phyloP scores from a whole-genome alignment of 2,888 invertebrate species.

The Napeogenes inachia region DNA sequence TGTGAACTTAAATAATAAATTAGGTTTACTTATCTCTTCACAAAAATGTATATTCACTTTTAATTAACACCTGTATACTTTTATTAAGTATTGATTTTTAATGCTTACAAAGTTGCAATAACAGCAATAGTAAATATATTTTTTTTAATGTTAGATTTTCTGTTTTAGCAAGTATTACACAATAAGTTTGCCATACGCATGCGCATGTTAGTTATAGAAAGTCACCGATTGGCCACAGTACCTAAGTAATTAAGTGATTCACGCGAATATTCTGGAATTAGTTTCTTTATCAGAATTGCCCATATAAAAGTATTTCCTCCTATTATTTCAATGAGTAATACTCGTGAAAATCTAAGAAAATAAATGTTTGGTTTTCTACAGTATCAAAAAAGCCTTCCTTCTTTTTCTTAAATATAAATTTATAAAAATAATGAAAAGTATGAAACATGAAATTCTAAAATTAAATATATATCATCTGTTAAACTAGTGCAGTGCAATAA shows the following conservation, averaged over 20 bases:
- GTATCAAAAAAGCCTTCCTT: too few species aligned
- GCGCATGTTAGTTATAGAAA: slow-evolving; percentile 59
- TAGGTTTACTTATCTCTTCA: too few species aligned
- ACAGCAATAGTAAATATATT: slow-evolving; percentile 7
- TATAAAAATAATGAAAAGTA: too few species aligned
- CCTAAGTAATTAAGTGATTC: slow-evolving; percentile 54
- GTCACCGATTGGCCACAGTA: slow-evolving; percentile 41
- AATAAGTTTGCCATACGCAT: slow-evolving; percentile 52
- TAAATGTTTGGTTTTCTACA: neutral
- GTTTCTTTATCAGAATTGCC: too few species aligned
- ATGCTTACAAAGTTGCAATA: neutral
- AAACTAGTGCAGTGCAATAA: slow-evolving; percentile 19
- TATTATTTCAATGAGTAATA: too few species aligned
- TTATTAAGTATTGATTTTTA: slow-evolving; percentile 5
- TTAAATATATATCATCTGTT: slow-evolving; percentile 6
- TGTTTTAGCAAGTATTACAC: slow-evolving; percentile 66
- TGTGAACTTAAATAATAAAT: slow-evolving; percentile 1
- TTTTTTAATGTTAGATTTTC: slow-evolving; percentile 44
- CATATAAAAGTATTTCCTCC: slow-evolving; percentile 1
- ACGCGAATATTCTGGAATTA: slow-evolving; percentile 26
- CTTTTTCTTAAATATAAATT: too few species aligned
- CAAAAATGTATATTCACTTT: too few species aligned
- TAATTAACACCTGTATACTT: too few species aligned
- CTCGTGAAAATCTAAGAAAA: too few species aligned
- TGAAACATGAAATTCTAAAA: too few species aligned